phyloP scores from a whole-genome alignment of 2,888 invertebrate genomes.

The Nezara viridula region DNA sequence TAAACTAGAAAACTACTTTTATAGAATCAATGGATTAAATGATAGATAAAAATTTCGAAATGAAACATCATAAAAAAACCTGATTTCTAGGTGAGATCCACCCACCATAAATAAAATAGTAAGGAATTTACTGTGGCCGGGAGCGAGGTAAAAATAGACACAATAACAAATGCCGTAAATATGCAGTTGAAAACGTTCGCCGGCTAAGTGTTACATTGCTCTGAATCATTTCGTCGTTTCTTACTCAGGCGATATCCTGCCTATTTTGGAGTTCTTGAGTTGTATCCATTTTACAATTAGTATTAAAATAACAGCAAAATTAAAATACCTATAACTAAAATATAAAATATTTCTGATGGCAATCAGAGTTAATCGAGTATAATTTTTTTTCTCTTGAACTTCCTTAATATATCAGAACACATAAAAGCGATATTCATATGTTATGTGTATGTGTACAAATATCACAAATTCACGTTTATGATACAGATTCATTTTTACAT shows the following conservation, averaged over 20 bases:
- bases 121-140: background rate
- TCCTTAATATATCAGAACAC: too few species aligned
- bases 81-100: background rate
- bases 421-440: too few species aligned
- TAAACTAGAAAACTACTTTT: too few species aligned
- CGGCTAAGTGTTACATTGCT: background rate
- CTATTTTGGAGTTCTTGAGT: background rate
- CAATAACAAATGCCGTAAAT: slow-evolving; percentile 1
- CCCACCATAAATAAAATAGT: background rate
- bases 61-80: too few species aligned
- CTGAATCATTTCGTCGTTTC: background rate
- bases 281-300: background rate
- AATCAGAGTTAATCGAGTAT: too few species aligned
- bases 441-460: too few species aligned
- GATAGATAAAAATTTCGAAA: too few species aligned
- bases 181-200: background rate
- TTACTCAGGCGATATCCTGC: background rate
- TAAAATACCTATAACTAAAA: background rate
- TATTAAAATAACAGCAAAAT: background rate
- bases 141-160: background rate
- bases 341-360: too few species aligned
- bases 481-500: too few species aligned
- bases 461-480: too few species aligned
- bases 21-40: too few species aligned
- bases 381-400: too few species aligned